Evolutionary conservation across 2,113 vertebrate species (phyloP).

Genomic region (rat (Rattus norvegicus)): DNA sequence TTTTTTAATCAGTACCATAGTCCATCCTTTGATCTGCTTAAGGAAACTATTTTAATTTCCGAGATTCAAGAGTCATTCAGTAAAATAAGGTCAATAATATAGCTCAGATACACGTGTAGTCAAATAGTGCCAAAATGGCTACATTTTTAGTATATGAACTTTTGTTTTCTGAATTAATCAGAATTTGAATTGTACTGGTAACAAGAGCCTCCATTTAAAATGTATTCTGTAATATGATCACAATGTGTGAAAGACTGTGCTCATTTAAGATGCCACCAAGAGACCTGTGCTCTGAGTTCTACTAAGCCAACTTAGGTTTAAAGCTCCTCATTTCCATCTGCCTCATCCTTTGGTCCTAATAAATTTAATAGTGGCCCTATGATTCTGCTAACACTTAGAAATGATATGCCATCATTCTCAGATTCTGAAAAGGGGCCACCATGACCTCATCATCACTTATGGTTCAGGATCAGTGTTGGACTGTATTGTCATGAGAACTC

Average conservation of each 20-base stretch:
- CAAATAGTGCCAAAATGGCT: slow-evolving; percentile 22
- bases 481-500: not conserved
- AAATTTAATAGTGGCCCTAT: not conserved
- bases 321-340: slow-evolving; percentile 12
- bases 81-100: not conserved
- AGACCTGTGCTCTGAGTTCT: slow-evolving; percentile 15
- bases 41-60: slow-evolving; percentile 24
- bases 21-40: not conserved
- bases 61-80: not conserved
- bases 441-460: not conserved
- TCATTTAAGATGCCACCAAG: not conserved
- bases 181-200: slow-evolving; percentile 32
- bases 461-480: not conserved
- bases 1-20: not conserved
- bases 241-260: not conserved
- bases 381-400: not conserved
- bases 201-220: slow-evolving; percentile 3
- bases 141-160: not conserved
- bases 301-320: slow-evolving; percentile 9
- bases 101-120: not conserved
- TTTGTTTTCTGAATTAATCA: slow-evolving; percentile 32
- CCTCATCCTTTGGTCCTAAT: not conserved
- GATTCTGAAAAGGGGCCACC: not conserved
- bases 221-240: not conserved
- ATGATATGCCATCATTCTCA: not conserved